These are phyloP conservation scores for Gymnogyps californianus DNA, from an alignment of 2,113 vertebrate species.

Conservation along the genomic window DNA sequence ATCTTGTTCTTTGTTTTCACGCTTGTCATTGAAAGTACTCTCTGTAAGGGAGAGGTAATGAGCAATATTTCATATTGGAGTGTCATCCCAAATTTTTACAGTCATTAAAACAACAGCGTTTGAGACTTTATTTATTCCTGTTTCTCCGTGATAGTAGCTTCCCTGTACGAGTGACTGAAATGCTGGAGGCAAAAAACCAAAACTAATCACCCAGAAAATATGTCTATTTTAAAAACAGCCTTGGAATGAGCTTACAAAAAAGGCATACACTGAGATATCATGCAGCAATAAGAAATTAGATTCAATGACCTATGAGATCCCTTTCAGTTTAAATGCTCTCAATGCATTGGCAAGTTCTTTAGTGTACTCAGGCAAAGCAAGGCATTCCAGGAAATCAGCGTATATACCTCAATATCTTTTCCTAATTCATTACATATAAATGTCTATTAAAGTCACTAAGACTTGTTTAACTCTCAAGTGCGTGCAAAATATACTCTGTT, in stretches of 20 bases:
- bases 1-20: background rate
- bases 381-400: rapidly evolving
- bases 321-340: background rate
- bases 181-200: background rate
- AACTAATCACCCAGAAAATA: background rate
- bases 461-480: background rate
- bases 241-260: background rate
- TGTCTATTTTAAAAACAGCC: background rate
- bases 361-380: background rate
- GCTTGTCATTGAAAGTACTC: background rate
- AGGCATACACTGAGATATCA: background rate
- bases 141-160: background rate
- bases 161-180: background rate
- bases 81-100: background rate
- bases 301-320: background rate
- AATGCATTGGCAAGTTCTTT: background rate
- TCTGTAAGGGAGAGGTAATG: background rate
- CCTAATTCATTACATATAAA: background rate
- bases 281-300: background rate
- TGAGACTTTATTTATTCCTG: background rate
- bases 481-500: background rate
- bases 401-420: background rate
- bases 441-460: background rate
- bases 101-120: background rate
- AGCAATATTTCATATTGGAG: background rate